Base-by-base conservation (phyloP, 1,140 invertebrate genomes). In the Melanaphis sacchari region DNA sequence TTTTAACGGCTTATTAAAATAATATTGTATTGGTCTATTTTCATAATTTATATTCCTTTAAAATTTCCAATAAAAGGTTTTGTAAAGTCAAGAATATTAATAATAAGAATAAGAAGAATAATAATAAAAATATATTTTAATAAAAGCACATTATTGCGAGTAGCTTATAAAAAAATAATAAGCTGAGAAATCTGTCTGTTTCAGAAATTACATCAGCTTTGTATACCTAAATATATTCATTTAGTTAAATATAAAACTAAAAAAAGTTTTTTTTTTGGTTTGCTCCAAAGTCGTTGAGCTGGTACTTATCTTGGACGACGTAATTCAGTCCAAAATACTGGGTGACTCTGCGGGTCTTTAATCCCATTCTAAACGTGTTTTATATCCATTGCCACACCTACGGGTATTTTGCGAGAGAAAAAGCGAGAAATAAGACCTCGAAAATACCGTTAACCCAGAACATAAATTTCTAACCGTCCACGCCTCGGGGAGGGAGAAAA, bases 361-460 rank as follows among this genome's bases (percentile, higher is more conserved):
- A 87, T 87, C 85, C 85, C 21, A 46, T 87, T 87, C 85, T 87
- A 87, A 87, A 87, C 85, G 85, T 87, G 43, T 87, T 87, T 87
- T 87, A 87, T 87, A 87, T 87, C 41, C 85, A 46, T 87, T 87
- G 43, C 85, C 43, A 87, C 43, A 87, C 85, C 85, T 87, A 87
- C 85, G 85, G 85, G 85, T 87, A 46, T 87, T 87, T 87, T 36
- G 31, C 6, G 85, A 43, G 21, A 46, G 43, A 87, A 46, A 87
- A 88, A 46, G 85, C 18, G 85, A 15, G n/a, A 88, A 88, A 88
- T 88, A 88, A 88, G 43, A 36, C 85, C 43, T 43, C 43, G n/a
- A 88, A 88, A 49, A 88, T 49, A 88, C 85, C 85, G 85, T 87
- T 87, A 46, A 87, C 85, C 85, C 85, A 4, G 85, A 15, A 88